phyloP scores from a whole-genome alignment of 2,797 vertebrate species.

The Syndactyla subalaris region DNA sequence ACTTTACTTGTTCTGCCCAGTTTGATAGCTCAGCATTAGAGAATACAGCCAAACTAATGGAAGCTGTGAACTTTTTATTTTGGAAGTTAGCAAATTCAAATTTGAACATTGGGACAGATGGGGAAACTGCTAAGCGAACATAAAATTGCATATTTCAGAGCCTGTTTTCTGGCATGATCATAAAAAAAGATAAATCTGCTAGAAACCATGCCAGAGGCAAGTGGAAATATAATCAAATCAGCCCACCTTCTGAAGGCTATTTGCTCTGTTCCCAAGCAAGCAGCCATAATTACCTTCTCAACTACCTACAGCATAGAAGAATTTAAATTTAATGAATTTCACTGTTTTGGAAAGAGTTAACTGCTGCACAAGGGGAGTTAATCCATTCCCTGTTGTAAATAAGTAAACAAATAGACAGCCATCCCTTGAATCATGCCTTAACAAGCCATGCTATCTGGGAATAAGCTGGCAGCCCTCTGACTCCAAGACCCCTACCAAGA shows the following conservation, averaged over 20 bases:
- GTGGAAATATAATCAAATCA: constrained; percentile 18
- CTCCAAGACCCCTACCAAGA: background rate
- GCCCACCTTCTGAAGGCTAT: constrained; percentile 4
- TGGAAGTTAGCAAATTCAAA: constrained; percentile 7
- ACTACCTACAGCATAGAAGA: background rate
- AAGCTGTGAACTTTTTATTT: background rate
- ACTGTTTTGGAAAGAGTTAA: background rate
- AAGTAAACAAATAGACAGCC: background rate
- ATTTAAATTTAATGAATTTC: background rate
- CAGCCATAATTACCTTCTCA: constrained; percentile 10
- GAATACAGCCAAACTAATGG: background rate
- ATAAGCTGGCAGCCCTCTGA: background rate
- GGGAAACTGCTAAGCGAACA: constrained; percentile 24
- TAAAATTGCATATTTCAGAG: constrained; percentile 41
- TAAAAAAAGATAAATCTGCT: constrained; percentile 26
- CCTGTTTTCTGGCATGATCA: constrained; percentile 26
- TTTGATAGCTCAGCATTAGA: background rate
- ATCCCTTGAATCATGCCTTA: background rate
- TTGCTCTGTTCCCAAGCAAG: background rate
- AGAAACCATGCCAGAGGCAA: constrained; percentile 48
- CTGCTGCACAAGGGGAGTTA: background rate
- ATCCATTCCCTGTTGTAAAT: background rate
- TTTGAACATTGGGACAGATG: constrained; percentile 36
- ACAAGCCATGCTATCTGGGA: background rate
- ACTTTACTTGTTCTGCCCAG: background rate